Evolutionary conservation across 2,888 invertebrate species (phyloP).

Genomic region (Amorpha juglandis): DNA sequence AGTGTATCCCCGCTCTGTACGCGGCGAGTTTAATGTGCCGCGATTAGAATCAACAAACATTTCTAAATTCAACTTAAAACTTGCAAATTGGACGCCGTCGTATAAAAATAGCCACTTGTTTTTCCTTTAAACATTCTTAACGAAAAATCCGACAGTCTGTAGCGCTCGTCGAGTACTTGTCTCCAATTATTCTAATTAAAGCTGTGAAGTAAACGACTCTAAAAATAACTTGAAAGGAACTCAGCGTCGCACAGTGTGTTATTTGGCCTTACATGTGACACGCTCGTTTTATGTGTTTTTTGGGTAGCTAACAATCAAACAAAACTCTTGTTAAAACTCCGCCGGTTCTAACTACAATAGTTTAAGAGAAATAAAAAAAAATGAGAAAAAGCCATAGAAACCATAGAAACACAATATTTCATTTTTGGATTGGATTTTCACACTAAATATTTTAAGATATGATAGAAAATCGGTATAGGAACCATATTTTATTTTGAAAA

Average conservation of each 20-base stretch:
- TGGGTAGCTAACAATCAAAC: too few relatives aligned
- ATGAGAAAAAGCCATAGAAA: too few relatives aligned
- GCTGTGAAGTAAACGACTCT: conserved; percentile 24
- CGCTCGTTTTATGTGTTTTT: too few relatives aligned
- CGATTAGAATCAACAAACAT: conserved; percentile 17
- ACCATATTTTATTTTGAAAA: too few relatives aligned
- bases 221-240: conserved; percentile 22
- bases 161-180: conserved; percentile 23
- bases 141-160: conserved; percentile 20
- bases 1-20: background rate
- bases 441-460: too few relatives aligned
- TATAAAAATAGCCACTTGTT: conserved; percentile 8
- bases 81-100: conserved; percentile 15
- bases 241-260: background rate
- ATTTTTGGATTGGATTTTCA: too few relatives aligned
- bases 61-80: conserved; percentile 10
- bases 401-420: too few relatives aligned
- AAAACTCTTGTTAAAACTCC: too few relatives aligned
- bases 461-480: too few relatives aligned
- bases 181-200: conserved; percentile 26
- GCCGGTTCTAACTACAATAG: too few relatives aligned
- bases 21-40: background rate
- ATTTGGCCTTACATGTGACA: too few relatives aligned
- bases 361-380: too few relatives aligned
- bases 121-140: conserved; percentile 21